Conservation (phyloP, 2,888 invertebrate genomes). For the Bruchidius siliquastri region DNA sequence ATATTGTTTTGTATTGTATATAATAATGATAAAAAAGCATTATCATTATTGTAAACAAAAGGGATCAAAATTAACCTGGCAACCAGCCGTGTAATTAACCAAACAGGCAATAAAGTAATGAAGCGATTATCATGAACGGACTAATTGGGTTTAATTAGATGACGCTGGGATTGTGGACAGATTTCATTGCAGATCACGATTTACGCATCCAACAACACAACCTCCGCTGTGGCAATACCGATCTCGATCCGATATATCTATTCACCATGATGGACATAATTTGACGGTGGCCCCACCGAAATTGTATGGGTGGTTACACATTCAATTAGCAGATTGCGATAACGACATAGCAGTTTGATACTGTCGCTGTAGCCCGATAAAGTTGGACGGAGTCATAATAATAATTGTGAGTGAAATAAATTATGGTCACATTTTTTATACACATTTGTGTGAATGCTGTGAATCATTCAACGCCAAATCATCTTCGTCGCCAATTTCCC, state of each 20-base stretch:
- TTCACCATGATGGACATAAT: neutral
- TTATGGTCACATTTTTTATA: no score
- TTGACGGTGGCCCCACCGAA: neutral
- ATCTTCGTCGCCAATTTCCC: no score
- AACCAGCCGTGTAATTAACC: neutral
- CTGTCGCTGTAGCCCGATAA: neutral
- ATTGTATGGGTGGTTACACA: neutral
- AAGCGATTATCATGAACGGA: neutral
- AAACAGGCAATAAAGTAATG: neutral
- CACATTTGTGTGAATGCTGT: no score
- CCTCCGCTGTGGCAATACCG: neutral
- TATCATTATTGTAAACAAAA: no score
- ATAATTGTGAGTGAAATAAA: no score
- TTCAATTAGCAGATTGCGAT: neutral
- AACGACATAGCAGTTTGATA: neutral
- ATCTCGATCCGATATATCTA: neutral
- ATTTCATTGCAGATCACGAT: neutral
- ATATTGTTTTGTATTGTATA: no score
- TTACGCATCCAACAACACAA: neutral
- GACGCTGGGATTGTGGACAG: neutral
- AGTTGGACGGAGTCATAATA: no score
- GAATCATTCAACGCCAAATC: no score
- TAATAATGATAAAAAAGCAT: no score
- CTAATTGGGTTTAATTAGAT: neutral
- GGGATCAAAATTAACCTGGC: no score